Evolutionary conservation across 2,797 vertebrate genomes (phyloP).

Genomic region (Rhabdophis nuchalis): DNA sequence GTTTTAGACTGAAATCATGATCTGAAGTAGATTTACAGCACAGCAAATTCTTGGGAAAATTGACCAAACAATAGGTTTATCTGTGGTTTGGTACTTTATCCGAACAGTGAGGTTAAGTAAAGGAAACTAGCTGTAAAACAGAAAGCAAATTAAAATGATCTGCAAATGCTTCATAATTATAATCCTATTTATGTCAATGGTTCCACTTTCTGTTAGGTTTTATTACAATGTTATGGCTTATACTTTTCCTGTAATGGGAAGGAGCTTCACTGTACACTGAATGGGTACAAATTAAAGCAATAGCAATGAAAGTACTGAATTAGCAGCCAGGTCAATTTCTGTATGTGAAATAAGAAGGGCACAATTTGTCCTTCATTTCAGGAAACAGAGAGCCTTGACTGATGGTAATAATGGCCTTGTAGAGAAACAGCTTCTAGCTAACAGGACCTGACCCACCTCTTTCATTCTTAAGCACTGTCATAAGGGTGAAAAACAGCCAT

Average conservation of each 20-base stretch:
- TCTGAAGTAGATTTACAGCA: background rate
- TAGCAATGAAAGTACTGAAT: background rate
- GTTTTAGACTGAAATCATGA: background rate
- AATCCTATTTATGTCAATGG: background rate
- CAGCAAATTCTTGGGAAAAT: background rate
- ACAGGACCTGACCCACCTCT: background rate
- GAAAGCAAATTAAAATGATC: background rate
- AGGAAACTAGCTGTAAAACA: background rate
- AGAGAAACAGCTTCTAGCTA: background rate
- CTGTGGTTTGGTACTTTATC: background rate
- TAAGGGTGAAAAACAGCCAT: background rate
- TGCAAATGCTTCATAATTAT: background rate
- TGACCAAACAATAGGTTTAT: background rate
- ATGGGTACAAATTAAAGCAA: background rate
- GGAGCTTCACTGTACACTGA: background rate
- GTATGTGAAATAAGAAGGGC: background rate
- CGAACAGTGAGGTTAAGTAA: background rate
- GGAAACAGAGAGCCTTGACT: background rate
- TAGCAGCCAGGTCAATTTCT: background rate
- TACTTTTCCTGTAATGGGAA: background rate
- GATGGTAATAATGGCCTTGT: background rate
- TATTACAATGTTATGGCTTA: background rate
- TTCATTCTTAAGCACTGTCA: background rate
- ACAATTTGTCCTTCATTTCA: background rate
- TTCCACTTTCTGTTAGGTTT: background rate